Percentiles rank a stretch among this genome's conserved stretches.
These are phyloP conservation scores for Setophaga coronata DNA, from an alignment of 2,113 vertebrate species.

Conservation along the genomic window DNA sequence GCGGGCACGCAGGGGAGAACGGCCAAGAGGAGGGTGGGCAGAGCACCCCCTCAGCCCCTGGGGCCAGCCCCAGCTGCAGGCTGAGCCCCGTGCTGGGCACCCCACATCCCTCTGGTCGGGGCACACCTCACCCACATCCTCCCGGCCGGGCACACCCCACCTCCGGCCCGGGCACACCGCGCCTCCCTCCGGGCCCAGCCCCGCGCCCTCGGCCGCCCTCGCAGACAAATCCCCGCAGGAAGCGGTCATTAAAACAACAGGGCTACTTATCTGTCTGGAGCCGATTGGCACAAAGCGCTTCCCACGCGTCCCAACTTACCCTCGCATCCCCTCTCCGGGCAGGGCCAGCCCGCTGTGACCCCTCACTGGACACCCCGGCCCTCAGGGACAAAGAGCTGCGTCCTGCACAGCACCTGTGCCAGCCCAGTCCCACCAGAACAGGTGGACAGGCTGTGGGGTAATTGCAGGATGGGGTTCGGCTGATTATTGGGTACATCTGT, in stretches of 20 bases:
- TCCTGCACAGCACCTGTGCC: background rate
- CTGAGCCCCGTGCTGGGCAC: rapidly evolving
- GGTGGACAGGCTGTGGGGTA: rapidly evolving
- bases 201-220: background rate
- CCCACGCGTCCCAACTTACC: background rate
- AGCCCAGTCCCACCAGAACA: rapidly evolving
- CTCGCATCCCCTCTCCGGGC: rapidly evolving
- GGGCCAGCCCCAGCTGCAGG: background rate
- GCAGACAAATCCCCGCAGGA: background rate
- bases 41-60: rapidly evolving
- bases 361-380: rapidly evolving
- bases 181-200: rapidly evolving
- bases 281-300: background rate
- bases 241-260: background rate
- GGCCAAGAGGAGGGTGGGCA: rapidly evolving
- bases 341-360: rapidly evolving
- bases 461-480: background rate
- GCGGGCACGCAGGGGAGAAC: rapidly evolving
- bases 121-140: too few relatives aligned
- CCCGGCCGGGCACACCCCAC: too few relatives aligned
- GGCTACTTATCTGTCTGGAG: background rate
- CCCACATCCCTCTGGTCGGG: too few relatives aligned
- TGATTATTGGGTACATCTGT: rapidly evolving
- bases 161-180: too few relatives aligned
- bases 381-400: rapidly evolving